Base-by-base conservation (phyloP, 2,888 invertebrate species). In the Calameuta filiformis region DNA sequence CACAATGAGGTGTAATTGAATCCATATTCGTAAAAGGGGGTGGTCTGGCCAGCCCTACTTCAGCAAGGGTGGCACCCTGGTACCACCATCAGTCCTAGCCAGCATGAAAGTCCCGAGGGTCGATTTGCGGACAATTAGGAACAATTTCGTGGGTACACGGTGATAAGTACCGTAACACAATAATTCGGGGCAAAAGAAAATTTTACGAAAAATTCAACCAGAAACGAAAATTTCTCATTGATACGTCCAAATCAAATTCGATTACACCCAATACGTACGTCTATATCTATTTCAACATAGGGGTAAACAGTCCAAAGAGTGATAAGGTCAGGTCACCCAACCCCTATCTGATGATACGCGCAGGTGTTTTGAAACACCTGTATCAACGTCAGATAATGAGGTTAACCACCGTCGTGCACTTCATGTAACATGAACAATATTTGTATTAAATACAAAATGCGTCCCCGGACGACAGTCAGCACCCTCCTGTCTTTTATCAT, bases 1-100 rank as follows among this genome's bases (percentile, higher is more conserved):
- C 85, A 90, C 90, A 90, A 90, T 90, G 88, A 90, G 85, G 87
- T 90, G 90, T 90, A 90, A 90, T 90, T 90, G 89, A 90, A 90
- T 90, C 89, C 88, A 87, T 88, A 89, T 89, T 89, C 85, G 79
- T 79, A 79, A 75, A 80, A 82, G 83, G 84, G 78, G 78, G 73
- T 78, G 69, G 76, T 37, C 73, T 30, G 68, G 12, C 76, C 35
- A 76, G 37, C 75, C 69, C 31, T 75, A 37, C 73, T 75, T 73
- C 34, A 40, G 12, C 69, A 71, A 56, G 69, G 69, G 75, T 78
- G 77, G 79, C 79, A 81, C 80, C 75, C 80, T 78, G 40, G 40
- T 56, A 56, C 77, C 35, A 35, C 74, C 75, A 69, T 73, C 73
- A 71, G 71, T 75, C 75, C n/a, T 30, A 30, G 40, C 40, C 1